These are phyloP conservation scores for Pseudorhiza aurosa DNA, from an alignment of 30 jellyfish, hydroid and myxozoan genomes.

Conservation along the genomic window DNA sequence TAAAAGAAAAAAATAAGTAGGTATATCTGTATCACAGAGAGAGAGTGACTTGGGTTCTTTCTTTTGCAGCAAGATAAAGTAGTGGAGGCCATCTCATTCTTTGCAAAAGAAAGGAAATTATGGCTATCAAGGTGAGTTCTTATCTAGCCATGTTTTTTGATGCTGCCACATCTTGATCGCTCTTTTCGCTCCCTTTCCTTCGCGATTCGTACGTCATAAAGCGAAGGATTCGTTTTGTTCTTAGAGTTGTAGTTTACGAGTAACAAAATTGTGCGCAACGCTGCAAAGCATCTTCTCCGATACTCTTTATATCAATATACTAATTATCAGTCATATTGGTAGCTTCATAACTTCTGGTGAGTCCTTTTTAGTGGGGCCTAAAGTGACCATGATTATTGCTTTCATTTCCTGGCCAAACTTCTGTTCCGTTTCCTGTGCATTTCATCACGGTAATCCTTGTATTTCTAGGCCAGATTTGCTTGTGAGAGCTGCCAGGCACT, in stretches of 20 bases:
- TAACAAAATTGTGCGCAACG: no score
- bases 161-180: neutral
- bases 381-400: neutral
- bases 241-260: no score
- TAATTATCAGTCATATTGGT: no score
- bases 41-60: no score
- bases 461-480: constrained; percentile 90
- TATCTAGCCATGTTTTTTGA: neutral
- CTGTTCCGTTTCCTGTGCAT: neutral
- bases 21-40: no score
- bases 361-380: neutral
- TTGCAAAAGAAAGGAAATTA: constrained; percentile 72
- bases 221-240: no score
- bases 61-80: constrained; percentile 65
- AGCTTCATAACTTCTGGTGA: no score
- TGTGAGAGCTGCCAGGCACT: constrained; percentile 98
- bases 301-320: no score
- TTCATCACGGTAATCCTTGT: neutral
- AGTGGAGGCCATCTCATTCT: constrained; percentile 74
- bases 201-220: no score
- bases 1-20: no score
- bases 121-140: constrained; percentile 86
- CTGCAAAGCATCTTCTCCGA: no score
- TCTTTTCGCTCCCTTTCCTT: neutral
- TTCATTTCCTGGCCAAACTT: neutral